Percentiles rank a stretch among this genome's conserved stretches.
Evolutionary conservation across 2,113 vertebrate species (phyloP).

Genomic region (Mormoops blainvillei): DNA sequence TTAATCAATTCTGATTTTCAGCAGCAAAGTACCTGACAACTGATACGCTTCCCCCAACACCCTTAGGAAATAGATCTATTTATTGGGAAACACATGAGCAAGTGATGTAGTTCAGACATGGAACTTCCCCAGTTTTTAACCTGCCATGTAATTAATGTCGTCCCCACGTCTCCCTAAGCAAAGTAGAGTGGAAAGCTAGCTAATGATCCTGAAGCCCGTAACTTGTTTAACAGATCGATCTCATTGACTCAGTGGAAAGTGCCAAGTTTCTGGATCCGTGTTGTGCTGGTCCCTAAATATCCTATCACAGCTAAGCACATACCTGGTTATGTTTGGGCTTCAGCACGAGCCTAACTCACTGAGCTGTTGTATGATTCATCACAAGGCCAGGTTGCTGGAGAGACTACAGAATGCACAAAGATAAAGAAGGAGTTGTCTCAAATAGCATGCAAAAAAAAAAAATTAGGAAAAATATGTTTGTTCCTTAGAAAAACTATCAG

Average conservation of each 20-base stretch:
- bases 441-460: background rate
- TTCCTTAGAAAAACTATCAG: background rate
- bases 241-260: background rate
- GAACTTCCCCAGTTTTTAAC: background rate
- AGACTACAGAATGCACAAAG: background rate
- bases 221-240: background rate
- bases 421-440: background rate
- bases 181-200: background rate
- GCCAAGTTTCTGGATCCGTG: background rate
- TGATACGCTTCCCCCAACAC: background rate
- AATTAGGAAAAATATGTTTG: background rate
- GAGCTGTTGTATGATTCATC: background rate
- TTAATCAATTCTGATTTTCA: background rate
- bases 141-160: background rate
- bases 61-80: background rate
- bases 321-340: background rate
- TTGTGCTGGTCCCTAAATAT: background rate
- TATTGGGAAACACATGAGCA: background rate
- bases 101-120: background rate
- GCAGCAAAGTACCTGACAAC: background rate
- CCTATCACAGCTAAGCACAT: background rate
- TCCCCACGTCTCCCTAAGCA: background rate
- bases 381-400: background rate
- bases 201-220: background rate
- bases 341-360: background rate